These are phyloP conservation scores for Arge pagana DNA, from an alignment of 2,888 invertebrate species.

Conservation along the genomic window DNA sequence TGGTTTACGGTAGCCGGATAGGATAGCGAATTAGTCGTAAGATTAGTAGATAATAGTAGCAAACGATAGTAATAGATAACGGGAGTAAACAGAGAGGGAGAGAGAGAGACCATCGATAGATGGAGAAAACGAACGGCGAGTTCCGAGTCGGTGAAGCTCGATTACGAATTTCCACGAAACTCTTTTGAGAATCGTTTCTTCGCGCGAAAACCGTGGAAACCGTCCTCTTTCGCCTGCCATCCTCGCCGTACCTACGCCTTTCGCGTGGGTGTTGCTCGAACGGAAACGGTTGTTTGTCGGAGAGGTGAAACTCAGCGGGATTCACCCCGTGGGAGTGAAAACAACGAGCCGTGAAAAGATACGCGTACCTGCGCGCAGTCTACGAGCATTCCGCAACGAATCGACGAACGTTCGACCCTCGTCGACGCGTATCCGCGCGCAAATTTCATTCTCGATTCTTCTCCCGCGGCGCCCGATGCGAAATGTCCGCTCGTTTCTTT, in stretches of 20 bases:
- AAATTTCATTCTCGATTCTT: no score
- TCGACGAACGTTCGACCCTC: no score
- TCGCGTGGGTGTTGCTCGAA: slow-evolving; percentile 16
- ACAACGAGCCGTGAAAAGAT: no score
- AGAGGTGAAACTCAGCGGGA: slow-evolving; percentile 18
- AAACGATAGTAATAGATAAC: neutral
- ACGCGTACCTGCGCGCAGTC: no score
- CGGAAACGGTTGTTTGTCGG: slow-evolving; percentile 21
- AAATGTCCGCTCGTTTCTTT: no score
- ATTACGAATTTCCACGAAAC: slow-evolving; percentile 6
- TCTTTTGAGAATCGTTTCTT: slow-evolving; percentile 19
- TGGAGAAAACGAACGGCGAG: no score
- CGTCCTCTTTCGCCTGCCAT: neutral
- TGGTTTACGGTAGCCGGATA: no score
- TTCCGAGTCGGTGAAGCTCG: no score
- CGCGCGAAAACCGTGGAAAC: slow-evolving; percentile 1
- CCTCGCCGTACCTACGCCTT: slow-evolving; percentile 5
- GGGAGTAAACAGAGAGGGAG: neutral
- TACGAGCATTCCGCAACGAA: no score
- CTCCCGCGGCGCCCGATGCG: no score
- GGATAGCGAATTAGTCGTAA: neutral
- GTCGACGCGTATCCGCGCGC: no score
- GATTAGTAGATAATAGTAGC: neutral
- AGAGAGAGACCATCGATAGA: neutral
- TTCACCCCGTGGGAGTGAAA: no score